Percentiles rank a stretch among this genome's conserved stretches.
phyloP scores from a whole-genome alignment of 1,140 invertebrate species.

The Heliconius hermathena region DNA sequence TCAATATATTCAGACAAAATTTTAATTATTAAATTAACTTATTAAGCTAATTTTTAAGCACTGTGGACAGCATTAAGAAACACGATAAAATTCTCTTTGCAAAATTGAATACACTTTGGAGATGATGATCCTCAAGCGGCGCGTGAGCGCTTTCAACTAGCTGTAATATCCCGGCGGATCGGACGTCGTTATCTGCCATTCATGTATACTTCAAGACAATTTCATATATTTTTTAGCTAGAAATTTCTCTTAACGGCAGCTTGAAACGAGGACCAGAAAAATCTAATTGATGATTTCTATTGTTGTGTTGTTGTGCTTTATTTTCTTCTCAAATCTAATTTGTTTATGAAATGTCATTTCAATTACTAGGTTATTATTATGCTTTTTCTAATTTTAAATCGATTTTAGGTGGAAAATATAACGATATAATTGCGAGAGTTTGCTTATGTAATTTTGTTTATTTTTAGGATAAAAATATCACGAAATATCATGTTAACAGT shows the following conservation, averaged over 20 bases:
- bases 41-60: background rate
- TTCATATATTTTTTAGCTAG: conserved; percentile 12
- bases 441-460: too few relatives aligned
- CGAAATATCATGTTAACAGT: conserved; percentile 16
- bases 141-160: conserved; percentile 28
- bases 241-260: background rate
- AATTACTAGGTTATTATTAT: too few relatives aligned
- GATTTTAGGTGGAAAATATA: too few relatives aligned
- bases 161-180: conserved; percentile 28
- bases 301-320: background rate
- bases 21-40: background rate
- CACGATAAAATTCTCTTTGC: conserved; percentile 4
- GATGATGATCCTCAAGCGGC: conserved; percentile 20
- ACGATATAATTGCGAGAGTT: too few relatives aligned
- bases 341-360: too few relatives aligned
- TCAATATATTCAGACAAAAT: too few relatives aligned
- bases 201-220: conserved; percentile 22
- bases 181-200: conserved; percentile 29
- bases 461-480: too few relatives aligned
- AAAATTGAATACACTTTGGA: conserved; percentile 11
- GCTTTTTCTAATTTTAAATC: too few relatives aligned
- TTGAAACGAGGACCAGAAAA: background rate
- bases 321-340: too few relatives aligned
- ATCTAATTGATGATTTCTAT: background rate
- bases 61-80: background rate